Base-by-base conservation (phyloP, 2,888 invertebrate genomes). In the Xanthia icteritia region DNA sequence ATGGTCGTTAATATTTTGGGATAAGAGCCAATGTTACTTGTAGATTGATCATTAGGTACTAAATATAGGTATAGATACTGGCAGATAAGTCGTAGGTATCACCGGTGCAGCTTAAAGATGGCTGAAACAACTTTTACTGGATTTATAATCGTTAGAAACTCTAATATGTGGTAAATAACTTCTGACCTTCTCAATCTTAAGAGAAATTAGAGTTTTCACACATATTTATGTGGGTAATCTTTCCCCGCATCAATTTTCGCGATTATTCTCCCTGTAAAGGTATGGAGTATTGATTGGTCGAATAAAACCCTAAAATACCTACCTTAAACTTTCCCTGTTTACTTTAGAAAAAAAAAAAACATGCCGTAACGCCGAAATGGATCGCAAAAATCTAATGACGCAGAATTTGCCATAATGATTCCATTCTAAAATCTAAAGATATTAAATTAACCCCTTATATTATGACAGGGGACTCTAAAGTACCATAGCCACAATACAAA, bases 11-110 rank as follows among this genome's bases (percentile, higher is more conserved):
- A 70, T 73, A 85, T 77, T 88, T 84, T 84, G 77, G 77, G 76
- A 77, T 88, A 88, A 88, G 87, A 88, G 27, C 79, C 79, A 87
- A 77, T 84, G 72, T 84, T 85, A 84, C 74, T 85, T 84, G 83
- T 82, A 85, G 84, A 75, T 72, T 72, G 6, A 58, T 70, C 36
- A 42, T 61, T 70, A 70, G 23, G 54, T 75, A 71, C 20, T 66
- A 73, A 70, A 78, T 73, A 73, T 48, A 66, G 4, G 17, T 61
- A 56, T 23, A 39, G 3, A 11, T 75, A 72, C 68, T 54, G 36
- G 36, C 51, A 60, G 48, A 58, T 75, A 73, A 75, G 60, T 68
- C 63, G 58, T 73, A 76, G 63, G 73, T 75, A 78, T 69, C 64
- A 64, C 6, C 4, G 60, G 13, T 58, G 54, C 71, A 66, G 69